phyloP scores from a whole-genome alignment of 2,888 invertebrate species.

The Stenoptilia bipunctidactyla region DNA sequence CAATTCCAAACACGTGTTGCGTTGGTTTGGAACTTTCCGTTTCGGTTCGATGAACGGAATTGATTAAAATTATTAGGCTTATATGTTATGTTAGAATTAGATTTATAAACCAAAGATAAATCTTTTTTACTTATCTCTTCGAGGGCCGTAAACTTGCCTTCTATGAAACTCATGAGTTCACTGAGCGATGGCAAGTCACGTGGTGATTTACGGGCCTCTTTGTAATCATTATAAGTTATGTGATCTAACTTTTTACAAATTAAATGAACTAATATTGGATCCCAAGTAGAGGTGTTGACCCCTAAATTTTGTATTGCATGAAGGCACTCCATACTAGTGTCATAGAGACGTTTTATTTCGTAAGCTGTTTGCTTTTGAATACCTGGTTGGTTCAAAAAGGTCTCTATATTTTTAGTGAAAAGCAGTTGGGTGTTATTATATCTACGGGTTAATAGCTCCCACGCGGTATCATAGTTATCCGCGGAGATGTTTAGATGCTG shows the following conservation, averaged over 20 bases:
- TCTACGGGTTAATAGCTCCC: conserved; percentile 12
- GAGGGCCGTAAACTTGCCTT: conserved; percentile 2
- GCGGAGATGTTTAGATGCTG: conserved; percentile 13
- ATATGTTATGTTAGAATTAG: neutral
- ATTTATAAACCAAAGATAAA: neutral
- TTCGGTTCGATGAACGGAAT: conserved; percentile 5
- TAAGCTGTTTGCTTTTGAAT: conserved; percentile 7
- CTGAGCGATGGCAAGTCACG: conserved; percentile 1
- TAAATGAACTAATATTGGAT: conserved; percentile 4
- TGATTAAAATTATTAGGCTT: neutral
- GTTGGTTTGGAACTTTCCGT: neutral
- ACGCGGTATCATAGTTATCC: conserved; percentile 14
- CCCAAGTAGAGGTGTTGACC: conserved; percentile 14
- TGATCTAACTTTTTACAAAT: conserved; percentile 3
- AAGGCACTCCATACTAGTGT: conserved; percentile 13
- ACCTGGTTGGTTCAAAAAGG: conserved; percentile 10
- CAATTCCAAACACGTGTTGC: conserved; percentile 5
- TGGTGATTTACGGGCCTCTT: neutral
- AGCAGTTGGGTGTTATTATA: conserved; percentile 13
- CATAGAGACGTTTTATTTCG: conserved; percentile 11
- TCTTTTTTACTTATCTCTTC: neutral
- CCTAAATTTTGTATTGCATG: conserved; percentile 15
- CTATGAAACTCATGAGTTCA: neutral
- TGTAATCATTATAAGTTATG: conserved; percentile 1
- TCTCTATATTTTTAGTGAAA: conserved; percentile 14